These are phyloP conservation scores for Machimus rusticus DNA, from an alignment of 2,888 invertebrate genomes.

Conservation along the genomic window DNA sequence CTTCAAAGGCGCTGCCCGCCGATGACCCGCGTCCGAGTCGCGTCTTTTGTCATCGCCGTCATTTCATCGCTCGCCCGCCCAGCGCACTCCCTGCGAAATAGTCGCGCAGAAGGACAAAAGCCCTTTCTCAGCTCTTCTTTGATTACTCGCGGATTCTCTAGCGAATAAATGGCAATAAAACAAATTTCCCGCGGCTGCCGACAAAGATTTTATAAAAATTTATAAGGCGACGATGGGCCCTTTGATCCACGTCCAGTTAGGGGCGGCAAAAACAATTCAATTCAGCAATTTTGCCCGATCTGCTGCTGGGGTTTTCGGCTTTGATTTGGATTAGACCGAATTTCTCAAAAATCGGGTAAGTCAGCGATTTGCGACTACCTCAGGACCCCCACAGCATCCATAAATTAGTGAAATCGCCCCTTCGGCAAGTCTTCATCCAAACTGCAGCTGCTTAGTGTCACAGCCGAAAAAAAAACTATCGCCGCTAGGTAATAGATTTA, in stretches of 20 bases:
- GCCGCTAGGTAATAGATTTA: constrained; percentile 22
- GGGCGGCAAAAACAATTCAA: background rate
- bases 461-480: background rate
- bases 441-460: constrained; percentile 1
- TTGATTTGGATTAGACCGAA: background rate
- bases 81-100: background rate
- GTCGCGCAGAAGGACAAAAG: background rate
- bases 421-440: background rate
- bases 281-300: background rate
- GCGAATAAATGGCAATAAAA: background rate
- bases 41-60: constrained; percentile 9
- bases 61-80: background rate
- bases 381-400: background rate
- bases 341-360: background rate
- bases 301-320: background rate
- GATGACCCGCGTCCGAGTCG: background rate
- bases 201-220: constrained; percentile 32
- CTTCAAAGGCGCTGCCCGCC: background rate
- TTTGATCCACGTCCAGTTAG: background rate
- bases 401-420: background rate
- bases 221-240: constrained; percentile 17
- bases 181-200: background rate
- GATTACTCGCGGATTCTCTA: constrained; percentile 15
- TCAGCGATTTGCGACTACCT: background rate
- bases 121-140: background rate